These are phyloP conservation scores for Lamprologus tigripictilis DNA, from an alignment of 2,113 vertebrate genomes.

Conservation along the genomic window DNA sequence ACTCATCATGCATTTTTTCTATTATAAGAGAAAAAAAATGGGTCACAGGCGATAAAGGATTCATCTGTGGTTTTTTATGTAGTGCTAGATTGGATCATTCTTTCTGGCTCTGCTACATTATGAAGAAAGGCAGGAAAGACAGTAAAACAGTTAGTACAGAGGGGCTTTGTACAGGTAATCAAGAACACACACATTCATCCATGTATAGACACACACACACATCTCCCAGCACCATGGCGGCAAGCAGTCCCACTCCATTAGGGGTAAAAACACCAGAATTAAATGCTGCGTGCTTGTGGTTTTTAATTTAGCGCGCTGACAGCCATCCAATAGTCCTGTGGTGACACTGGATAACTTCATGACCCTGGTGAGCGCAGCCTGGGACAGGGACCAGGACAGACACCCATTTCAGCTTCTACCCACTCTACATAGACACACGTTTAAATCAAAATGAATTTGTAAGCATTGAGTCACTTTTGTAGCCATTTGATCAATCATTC, in stretches of 20 bases:
- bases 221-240: not conserved
- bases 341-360: conserved; percentile 49
- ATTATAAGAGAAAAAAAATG: not conserved
- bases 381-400: conserved; percentile 39
- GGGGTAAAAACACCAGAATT: conserved; percentile 48
- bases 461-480: not conserved
- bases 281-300: conserved; percentile 48
- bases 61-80: conserved; percentile 8
- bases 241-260: conserved; percentile 31
- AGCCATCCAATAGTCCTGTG: conserved; percentile 48
- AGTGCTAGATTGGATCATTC: not conserved
- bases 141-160: not conserved
- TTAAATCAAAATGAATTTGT: not conserved
- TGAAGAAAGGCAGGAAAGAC: not conserved
- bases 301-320: conserved; percentile 59
- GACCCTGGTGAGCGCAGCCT: conserved; percentile 10
- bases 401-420: not conserved
- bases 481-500: not conserved
- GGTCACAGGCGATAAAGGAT: conserved; percentile 4
- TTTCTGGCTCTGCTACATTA: not conserved
- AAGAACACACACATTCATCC: not conserved
- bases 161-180: conserved; percentile 29
- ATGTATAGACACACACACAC: not conserved
- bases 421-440: not conserved
- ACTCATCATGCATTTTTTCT: conserved; percentile 17